Base-by-base conservation (phyloP, 1,140 invertebrate species). In the Drosophila bocqueti region DNA sequence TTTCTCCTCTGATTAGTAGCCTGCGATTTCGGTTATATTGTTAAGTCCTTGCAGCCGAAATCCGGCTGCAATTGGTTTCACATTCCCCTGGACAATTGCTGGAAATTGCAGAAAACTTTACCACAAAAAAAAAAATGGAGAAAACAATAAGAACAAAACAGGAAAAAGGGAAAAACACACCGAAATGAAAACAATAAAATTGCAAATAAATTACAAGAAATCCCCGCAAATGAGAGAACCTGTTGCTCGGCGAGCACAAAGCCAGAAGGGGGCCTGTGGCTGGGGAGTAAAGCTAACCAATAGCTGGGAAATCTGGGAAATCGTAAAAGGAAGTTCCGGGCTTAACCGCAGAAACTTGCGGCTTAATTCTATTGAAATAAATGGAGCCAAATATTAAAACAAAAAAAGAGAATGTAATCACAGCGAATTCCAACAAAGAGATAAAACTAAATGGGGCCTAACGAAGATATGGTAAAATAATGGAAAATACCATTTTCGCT, bases 331-430 rank as follows among this genome's bases (percentile, higher is more conserved):
- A 61, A 74, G 38, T 74, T 73, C 36, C 36, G n/a, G 71, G 71
- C 26, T 74, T 73, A 74, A 24, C 71, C 21, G 42, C 38, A 61
- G 50, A 73, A 74, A 73, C 71, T 73, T 73, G 31, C 49, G 71
- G 68, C 67, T 74, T 74, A 40, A 74, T 74, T 74, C 71, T 74
- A 73, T 74, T 73, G 55, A 74, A 74, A 74, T 61, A 61, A 74
- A 74, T 74, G 71, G 68, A 36, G 31, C 11, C 31, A 24, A 73
- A 73, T 50, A 72, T 60, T 69, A 46, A 54, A 62, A 26, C 26
- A 36, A 72, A 71, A 13, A 50, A 72, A 29, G 6, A 1, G 6
- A 29, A 38, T 13, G 7, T 50, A 72, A 72, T 59, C 36, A 15
- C 38, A 15, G 13, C 11, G 2, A 50, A 72, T 31, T 68, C 38